These are phyloP conservation scores for Noctilio leporinus DNA, from an alignment of 2,113 vertebrate genomes.

Conservation along the genomic window DNA sequence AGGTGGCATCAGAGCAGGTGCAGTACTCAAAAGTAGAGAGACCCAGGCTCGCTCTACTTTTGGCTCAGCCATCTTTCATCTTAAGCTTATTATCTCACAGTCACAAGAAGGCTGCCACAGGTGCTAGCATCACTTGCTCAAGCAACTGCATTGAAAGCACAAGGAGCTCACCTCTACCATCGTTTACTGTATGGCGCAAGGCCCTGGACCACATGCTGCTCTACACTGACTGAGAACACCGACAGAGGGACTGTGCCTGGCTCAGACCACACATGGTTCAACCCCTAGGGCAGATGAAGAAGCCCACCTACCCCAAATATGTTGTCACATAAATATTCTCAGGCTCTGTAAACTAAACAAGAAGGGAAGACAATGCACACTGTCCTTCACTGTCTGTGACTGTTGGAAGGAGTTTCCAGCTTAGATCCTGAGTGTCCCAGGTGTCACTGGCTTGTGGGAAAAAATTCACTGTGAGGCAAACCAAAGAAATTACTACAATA, in stretches of 20 bases:
- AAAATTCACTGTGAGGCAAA: neutral
- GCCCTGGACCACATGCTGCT: neutral
- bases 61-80: neutral
- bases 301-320: neutral
- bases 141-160: neutral
- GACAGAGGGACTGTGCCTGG: neutral
- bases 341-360: neutral
- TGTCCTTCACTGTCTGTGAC: neutral
- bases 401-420: neutral
- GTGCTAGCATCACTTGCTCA: neutral
- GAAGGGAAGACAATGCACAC: neutral
- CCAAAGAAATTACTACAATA: neutral
- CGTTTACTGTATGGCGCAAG: neutral
- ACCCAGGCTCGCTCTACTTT: neutral
- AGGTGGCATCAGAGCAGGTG: neutral
- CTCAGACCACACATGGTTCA: neutral
- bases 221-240: neutral
- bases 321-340: neutral
- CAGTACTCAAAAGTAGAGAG: neutral
- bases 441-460: neutral
- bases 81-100: neutral
- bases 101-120: neutral
- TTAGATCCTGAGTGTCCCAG: neutral
- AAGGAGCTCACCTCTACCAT: neutral
- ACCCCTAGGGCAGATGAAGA: neutral